phyloP scores from a whole-genome alignment of 2,888 invertebrate genomes.

The Anoplius nigerrimus region DNA sequence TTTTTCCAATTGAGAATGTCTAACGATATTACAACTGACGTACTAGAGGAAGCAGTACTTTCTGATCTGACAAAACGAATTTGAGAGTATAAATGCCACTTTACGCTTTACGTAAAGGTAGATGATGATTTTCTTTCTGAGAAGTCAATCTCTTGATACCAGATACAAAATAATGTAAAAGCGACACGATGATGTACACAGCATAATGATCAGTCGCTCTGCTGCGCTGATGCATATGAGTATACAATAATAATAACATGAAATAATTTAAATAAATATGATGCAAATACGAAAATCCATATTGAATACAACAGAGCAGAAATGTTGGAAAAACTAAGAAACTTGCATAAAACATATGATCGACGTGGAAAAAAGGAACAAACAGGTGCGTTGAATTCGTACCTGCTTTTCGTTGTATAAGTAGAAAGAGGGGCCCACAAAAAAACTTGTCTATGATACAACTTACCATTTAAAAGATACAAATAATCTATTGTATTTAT shows the following conservation, averaged over 20 bases:
- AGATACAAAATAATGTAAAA: slow-evolving; percentile 42
- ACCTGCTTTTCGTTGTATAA: slow-evolving; percentile 64
- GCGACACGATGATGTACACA: slow-evolving; percentile 48
- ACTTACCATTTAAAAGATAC: slow-evolving; percentile 41
- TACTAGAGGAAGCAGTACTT: slow-evolving; percentile 37
- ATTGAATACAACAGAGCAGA: slow-evolving; percentile 50
- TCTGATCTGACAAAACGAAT: slow-evolving; percentile 47
- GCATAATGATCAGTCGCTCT: slow-evolving; percentile 53
- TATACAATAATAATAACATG: slow-evolving; percentile 40
- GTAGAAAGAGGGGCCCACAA: slow-evolving; percentile 69
- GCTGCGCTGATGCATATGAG: slow-evolving; percentile 59
- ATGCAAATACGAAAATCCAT: slow-evolving; percentile 45
- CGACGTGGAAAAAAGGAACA: slow-evolving; percentile 40
- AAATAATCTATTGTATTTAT: slow-evolving; percentile 55
- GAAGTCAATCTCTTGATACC: slow-evolving; percentile 59
- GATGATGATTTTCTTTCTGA: slow-evolving; percentile 58
- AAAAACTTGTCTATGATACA: slow-evolving; percentile 60
- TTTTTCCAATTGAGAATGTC: slow-evolving; percentile 11
- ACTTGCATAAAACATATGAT: slow-evolving; percentile 40
- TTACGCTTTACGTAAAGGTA: slow-evolving; percentile 57
- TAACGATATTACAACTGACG: slow-evolving; percentile 17
- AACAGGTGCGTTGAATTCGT: slow-evolving; percentile 32
- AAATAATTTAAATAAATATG: slow-evolving; percentile 40
- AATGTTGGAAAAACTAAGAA: slow-evolving; percentile 40
- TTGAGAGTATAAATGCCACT: slow-evolving; percentile 57